phyloP scores from a whole-genome alignment of 2,113 vertebrate species.

The Telmatochromis brichardi region DNA sequence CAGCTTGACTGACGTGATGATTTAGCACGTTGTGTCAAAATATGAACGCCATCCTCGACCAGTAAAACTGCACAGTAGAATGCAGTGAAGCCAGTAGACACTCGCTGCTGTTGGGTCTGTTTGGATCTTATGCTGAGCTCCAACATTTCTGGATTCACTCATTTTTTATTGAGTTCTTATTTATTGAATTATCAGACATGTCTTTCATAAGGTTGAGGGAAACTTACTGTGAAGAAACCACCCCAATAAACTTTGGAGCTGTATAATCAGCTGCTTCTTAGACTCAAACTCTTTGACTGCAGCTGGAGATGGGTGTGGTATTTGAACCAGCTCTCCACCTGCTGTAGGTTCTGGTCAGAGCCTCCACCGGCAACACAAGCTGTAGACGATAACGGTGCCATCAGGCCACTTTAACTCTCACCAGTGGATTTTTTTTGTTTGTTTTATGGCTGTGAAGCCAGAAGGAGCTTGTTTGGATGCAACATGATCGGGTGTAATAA shows the following conservation, averaged over 20 bases:
- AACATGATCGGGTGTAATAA: slow-evolving; percentile 26
- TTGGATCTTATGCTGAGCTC: neutral
- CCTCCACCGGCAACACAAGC: neutral
- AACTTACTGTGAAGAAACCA: neutral
- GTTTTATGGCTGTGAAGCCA: neutral
- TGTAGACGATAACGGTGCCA: neutral
- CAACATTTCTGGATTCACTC: neutral
- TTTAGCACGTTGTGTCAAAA: neutral
- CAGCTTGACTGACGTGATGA: neutral
- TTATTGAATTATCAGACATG: neutral
- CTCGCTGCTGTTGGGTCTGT: fast-evolving
- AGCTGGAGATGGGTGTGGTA: neutral
- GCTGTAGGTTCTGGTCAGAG: neutral
- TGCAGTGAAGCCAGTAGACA: neutral
- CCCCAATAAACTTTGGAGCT: neutral
- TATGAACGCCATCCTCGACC: neutral
- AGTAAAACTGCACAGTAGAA: neutral
- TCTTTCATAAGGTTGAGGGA: neutral
- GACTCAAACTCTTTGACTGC: neutral
- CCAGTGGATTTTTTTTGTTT: neutral
- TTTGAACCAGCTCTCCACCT: neutral
- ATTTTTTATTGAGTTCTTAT: neutral
- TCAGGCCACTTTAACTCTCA: neutral
- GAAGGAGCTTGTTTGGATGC: neutral
- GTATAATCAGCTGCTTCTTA: neutral